Evolutionary conservation across 2,888 invertebrate genomes (phyloP).

Genomic region (Panopea generosa): DNA sequence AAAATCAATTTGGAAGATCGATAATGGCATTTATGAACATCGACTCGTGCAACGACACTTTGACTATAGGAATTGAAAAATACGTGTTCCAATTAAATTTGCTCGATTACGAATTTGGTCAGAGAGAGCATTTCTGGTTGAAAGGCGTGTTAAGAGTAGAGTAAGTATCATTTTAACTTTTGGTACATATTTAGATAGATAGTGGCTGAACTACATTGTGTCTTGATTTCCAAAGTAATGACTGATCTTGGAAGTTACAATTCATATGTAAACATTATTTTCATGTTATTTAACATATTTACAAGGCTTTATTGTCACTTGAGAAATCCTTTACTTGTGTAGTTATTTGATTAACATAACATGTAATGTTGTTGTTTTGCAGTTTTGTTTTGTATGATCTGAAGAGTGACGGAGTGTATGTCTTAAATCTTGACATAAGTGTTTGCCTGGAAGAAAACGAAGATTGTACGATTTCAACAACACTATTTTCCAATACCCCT

Average conservation of each 20-base stretch:
- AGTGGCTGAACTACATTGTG: no score
- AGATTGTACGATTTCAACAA: slow-evolving; percentile 36
- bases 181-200: no score
- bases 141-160: slow-evolving; percentile 52
- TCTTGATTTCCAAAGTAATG: no score
- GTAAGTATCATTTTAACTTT: slow-evolving; percentile 60
- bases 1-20: slow-evolving; percentile 23
- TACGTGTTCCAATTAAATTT: slow-evolving; percentile 42
- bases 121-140: slow-evolving; percentile 46
- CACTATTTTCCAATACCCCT: slow-evolving; percentile 37
- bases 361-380: neutral
- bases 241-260: no score
- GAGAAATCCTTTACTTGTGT: no score
- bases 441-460: slow-evolving; percentile 50
- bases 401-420: slow-evolving; percentile 30
- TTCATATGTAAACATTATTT: no score
- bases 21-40: slow-evolving; percentile 37
- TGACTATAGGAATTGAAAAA: slow-evolving; percentile 55
- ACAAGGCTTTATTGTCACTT: no score
- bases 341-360: no score
- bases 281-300: no score
- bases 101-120: slow-evolving; percentile 54
- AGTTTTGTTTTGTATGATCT: slow-evolving; percentile 58
- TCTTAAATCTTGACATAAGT: slow-evolving; percentile 44
- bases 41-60: slow-evolving; percentile 39